A percentile compares a stretch with the other conserved stretches of the same genome.
Conservation (phyloP, 2,797 vertebrate genomes). For the Spinus olivaceus region DNA sequence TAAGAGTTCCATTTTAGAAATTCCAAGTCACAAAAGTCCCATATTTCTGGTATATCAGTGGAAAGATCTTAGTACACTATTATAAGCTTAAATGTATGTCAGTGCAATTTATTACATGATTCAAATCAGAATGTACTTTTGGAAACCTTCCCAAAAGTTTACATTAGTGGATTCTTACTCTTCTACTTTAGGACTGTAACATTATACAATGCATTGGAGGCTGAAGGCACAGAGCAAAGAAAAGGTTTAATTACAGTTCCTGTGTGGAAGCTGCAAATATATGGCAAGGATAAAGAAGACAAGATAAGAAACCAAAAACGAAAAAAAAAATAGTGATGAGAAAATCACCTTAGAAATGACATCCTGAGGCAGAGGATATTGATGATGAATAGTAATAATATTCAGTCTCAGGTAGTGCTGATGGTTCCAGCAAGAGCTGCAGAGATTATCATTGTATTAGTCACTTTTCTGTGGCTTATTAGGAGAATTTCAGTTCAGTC, state of each 20-base stretch:
- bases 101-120: neutral
- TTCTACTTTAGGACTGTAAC: neutral
- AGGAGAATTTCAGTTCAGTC: neutral
- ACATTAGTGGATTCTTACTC: neutral
- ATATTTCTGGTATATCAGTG: neutral
- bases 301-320: neutral
- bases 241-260: conserved; percentile 31
- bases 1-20: neutral
- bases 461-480: neutral
- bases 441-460: neutral
- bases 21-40: neutral
- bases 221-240: neutral
- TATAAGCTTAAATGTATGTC: neutral
- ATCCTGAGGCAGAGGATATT: conserved; percentile 15
- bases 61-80: neutral
- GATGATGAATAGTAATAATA: conserved; percentile 33
- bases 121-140: conserved; percentile 16
- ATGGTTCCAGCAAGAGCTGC: conserved; percentile 15
- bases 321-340: neutral
- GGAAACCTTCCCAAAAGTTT: conserved; percentile 19
- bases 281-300: conserved; percentile 23
- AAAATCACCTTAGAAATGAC: conserved; percentile 27
- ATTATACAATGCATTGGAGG: neutral
- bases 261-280: conserved; percentile 2
- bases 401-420: neutral